Evolutionary conservation across 1,140 invertebrate species (phyloP), one percentile per base, ranked within the genome.

Genomic region (Panagrolaimus sp.): DNA sequence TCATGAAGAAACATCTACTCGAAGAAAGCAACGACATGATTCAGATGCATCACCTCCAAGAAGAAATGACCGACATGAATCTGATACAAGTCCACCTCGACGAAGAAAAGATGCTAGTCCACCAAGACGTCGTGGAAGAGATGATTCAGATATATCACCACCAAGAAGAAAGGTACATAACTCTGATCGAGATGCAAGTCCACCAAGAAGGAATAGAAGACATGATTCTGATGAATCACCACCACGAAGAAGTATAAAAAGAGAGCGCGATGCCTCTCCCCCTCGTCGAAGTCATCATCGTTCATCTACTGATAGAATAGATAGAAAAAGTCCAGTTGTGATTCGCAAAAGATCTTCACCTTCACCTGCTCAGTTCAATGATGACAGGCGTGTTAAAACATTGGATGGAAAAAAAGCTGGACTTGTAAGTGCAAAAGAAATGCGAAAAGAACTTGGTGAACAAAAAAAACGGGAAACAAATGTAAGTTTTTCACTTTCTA

Each of bases 141-240:
- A 69, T 10, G 68, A 69, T 69, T 69, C 69, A 21, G 66, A 68
- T 63, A 14, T n/a, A 12, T 26, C 26, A n/a, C 15, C 43, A 24
- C 43, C 43, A 47, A 44, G 63, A 38, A 21, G 63, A 1, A 21
- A 24, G 1, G 15, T n/a, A 6, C 44, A 62, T 21, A 10, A 7
- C 9, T 64, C 32, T 38, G 52, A 58, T 17, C 12, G 15, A 1
- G 52, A 58, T 14, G 14, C 12, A n/a, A 58, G 52, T 17, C 21
- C 15, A n/a, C 67, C 67, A 26, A 26, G 68, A 21, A 21, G 14
- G 44, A 67, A 68, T 9, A 32, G 17, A 46, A 17, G 26, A 24
- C 24, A 21, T 17, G 21, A n/a, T 1, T 17, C 21, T 14, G 46
- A 67, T 64, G 48, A 64, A 9, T 26, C 17, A 5, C 65, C 17